Conservation (phyloP, 2,797 vertebrate species). For the Macroramphosus scolopax region DNA sequence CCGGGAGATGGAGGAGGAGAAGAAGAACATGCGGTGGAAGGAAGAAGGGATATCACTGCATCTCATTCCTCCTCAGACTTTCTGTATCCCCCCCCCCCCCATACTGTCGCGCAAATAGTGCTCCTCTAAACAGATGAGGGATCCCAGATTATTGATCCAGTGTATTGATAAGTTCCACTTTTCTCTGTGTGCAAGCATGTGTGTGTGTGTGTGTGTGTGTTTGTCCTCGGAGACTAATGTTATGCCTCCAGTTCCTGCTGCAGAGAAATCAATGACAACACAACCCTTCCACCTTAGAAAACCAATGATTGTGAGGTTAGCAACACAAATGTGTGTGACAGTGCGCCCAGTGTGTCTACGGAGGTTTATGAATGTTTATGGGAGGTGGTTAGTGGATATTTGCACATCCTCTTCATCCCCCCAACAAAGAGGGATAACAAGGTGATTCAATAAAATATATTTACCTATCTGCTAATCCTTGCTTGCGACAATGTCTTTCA, state of each 20-base stretch:
- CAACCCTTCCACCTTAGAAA: conserved; percentile 51
- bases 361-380: conserved; percentile 12
- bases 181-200: conserved; percentile 25
- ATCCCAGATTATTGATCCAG: conserved; percentile 52
- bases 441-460: conserved; percentile 16
- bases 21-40: conserved; percentile 29
- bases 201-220: conserved; percentile 21
- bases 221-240: conserved; percentile 56
- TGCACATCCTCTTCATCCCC: conserved; percentile 3
- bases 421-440: conserved; percentile 7
- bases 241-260: conserved; percentile 63
- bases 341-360: background rate
- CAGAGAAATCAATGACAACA: conserved; percentile 70
- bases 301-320: conserved; percentile 35
- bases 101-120: conserved; percentile 27
- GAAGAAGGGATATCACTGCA: conserved; percentile 31
- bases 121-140: conserved; percentile 54
- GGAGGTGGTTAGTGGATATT: conserved; percentile 9
- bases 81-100: conserved; percentile 11
- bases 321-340: conserved; percentile 10
- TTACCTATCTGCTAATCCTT: conserved; percentile 27
- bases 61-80: conserved; percentile 24
- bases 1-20: conserved; percentile 27
- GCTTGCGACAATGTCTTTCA: conserved; percentile 12
- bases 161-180: conserved; percentile 58